Base-by-base conservation (phyloP, 2,113 vertebrate species). In the Poeciliopsis turrubarensis region DNA sequence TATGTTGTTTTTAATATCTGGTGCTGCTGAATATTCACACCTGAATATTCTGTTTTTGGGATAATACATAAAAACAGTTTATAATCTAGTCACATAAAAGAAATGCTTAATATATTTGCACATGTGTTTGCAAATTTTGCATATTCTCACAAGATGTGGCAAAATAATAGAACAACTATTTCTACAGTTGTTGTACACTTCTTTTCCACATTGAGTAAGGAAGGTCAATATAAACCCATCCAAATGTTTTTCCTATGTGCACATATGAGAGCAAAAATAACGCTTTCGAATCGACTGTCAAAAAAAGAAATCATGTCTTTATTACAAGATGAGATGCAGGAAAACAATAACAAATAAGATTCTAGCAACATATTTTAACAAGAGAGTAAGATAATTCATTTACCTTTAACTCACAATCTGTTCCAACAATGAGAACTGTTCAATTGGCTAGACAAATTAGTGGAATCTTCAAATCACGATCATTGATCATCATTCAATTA, bases 401-500 rank as follows among this genome's bases (percentile, higher is more conserved):
- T 62, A 14, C 60, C 10, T 27, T 62, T 29, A 27, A 29, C 12
- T 15, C 54, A 60, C n/a, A 37, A 41, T 78, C 39, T 51, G 25
- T 30, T 37, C 29, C 47, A 51, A 57, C 3, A 70, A 22, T 74
- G 17, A 78, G 72, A 61, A 6, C 34, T 32, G 30, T 68, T 15
- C 19, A 31, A 51, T 29, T 63, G 3, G 25, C 19, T 30, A 2
- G 14, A 41, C 44, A 65, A 31, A 14, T 37, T 37, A 61, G 14
- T 19, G 7, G 0, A 15, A 13, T 47, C 26, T 51, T 10, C 17
- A 79, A 83, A 67, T 78, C 51, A 3, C 17, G 25, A 31, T 32
- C 15, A n/a, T 68, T 26, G 11, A 15, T 32, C 19, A 17, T 19
- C 25, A 8, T 47, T 39, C 27, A 44, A 44, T 31, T 44, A 44